Evolutionary conservation across 2,113 vertebrate genomes (phyloP), one percentile per base, ranked within the genome.

Genomic region (Myotis yumanensis): DNA sequence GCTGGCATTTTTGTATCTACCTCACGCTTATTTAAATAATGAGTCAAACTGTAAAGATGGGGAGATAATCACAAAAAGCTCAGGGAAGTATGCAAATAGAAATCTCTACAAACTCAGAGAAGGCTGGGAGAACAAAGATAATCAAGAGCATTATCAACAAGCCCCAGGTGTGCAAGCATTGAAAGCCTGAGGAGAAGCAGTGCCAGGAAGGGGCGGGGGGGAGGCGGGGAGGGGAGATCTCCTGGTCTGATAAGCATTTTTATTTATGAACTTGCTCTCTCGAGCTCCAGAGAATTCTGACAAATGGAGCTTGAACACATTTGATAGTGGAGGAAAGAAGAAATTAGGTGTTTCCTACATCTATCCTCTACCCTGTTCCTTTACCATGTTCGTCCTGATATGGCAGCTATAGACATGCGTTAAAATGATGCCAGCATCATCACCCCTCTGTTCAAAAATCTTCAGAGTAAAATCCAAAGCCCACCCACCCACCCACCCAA

Each of bases 1-100:
- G 64, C 90, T 98, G 96, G 14, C 68, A 76, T 95, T 62, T 95
- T 84, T 75, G 81, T 86, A 86, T 89, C 97, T 88, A 73, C 28
- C 75, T 94, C 79, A 20, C 43, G 9, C 66, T 94, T 75, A 76
- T 97, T 98, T 97, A 95, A 97, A 96, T 92, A 92, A 95, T 62
- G 93, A 91, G 54, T 95, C 71, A 90, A 95, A 96, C 48, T 95
- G 48, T 82, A 93, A 95, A 96, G 80, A 71, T 66, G 35, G 79
- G 89, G n/a, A 96, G 91, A 59, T 96, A 92, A 96, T 93, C 95
- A 94, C 72, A 91, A 90, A 97, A 93, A 86, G 25, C 85, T 94
- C 91, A 73, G 69, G 62, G 43, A 92, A 96, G 52, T 77, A 89
- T 90, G 89, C 91, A 97, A 98, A 97, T 71, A n/a, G 75, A 89